These are phyloP conservation scores for Antheraea assamensis DNA, from an alignment of 2,888 invertebrate species.

Conservation along the genomic window DNA sequence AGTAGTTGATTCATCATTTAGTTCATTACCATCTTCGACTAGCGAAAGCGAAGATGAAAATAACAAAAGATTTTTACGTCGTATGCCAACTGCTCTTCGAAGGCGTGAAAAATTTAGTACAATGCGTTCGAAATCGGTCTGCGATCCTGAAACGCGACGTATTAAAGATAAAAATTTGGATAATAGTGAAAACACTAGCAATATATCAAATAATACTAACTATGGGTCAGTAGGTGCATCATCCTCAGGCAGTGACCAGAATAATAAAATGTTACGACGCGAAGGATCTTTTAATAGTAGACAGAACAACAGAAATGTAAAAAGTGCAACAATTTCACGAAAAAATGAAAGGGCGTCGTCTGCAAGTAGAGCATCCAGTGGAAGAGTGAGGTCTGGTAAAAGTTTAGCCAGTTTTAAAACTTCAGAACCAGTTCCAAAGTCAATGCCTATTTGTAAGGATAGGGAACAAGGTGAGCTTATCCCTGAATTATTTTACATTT, in stretches of 20 bases:
- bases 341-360: slow-evolving; percentile 74
- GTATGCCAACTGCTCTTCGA: slow-evolving; percentile 67
- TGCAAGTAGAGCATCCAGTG: slow-evolving; percentile 84
- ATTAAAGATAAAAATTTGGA: slow-evolving; percentile 61
- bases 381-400: slow-evolving; percentile 82
- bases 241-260: slow-evolving; percentile 74
- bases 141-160: slow-evolving; percentile 73
- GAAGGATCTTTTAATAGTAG: slow-evolving; percentile 69
- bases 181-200: slow-evolving; percentile 70
- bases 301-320: slow-evolving; percentile 66
- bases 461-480: slow-evolving; percentile 85
- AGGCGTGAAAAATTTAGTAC: slow-evolving; percentile 69
- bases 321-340: slow-evolving; percentile 76
- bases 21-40: slow-evolving; percentile 79
- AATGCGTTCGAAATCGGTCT: slow-evolving; percentile 75
- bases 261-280: slow-evolving; percentile 61
- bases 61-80: slow-evolving; percentile 62
- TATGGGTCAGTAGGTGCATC: slow-evolving; percentile 71
- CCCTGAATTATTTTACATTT: slow-evolving; percentile 7
- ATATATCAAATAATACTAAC: slow-evolving; percentile 71
- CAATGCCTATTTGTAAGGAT: slow-evolving; percentile 82
- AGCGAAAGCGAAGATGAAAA: slow-evolving; percentile 76
- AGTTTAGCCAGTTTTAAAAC: slow-evolving; percentile 73
- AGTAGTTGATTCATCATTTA: slow-evolving; percentile 85
- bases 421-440: slow-evolving; percentile 75